Evolutionary conservation across 2,888 invertebrate species (phyloP).

Genomic region (Lepidocyrtoides sp.): DNA sequence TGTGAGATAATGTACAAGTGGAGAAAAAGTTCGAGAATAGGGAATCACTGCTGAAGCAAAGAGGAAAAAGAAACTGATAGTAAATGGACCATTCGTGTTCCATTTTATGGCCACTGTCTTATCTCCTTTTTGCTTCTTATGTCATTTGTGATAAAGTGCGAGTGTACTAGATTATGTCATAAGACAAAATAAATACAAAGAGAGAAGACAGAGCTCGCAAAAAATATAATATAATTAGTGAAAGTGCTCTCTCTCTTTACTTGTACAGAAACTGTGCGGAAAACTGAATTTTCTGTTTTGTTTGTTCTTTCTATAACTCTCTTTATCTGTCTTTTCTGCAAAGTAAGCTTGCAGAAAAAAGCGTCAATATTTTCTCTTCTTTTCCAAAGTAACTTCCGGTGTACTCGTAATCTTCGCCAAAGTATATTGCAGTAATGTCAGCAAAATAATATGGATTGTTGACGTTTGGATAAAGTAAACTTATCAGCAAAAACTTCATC

Average conservation of each 20-base stretch:
- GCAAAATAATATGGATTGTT: too few relatives aligned
- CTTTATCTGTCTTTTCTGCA: neutral
- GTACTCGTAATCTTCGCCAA: neutral
- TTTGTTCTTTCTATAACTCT: too few relatives aligned
- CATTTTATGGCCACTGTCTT: neutral
- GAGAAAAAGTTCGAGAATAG: neutral
- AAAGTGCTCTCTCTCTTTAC: conserved; percentile 20
- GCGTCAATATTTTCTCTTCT: neutral
- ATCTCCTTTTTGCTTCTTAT: neutral
- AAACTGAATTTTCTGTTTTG: too few relatives aligned
- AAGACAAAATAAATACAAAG: neutral
- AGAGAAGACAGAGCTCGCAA: neutral
- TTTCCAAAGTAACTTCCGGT: neutral
- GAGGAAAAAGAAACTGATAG: neutral
- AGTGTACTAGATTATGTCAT: neutral
- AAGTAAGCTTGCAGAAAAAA: neutral
- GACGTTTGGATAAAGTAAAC: too few relatives aligned
- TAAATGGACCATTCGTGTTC: conserved; percentile 1
- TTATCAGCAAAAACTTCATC: too few relatives aligned
- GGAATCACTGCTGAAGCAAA: neutral
- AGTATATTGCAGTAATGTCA: too few relatives aligned
- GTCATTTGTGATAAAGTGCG: conserved; percentile 40
- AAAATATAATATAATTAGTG: conserved; percentile 43
- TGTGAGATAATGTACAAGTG: neutral
- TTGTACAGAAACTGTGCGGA: neutral